Evolutionary conservation across 2,888 invertebrate species (phyloP), one percentile per base, ranked within the genome.

Genomic region (Conus canariensis): DNA sequence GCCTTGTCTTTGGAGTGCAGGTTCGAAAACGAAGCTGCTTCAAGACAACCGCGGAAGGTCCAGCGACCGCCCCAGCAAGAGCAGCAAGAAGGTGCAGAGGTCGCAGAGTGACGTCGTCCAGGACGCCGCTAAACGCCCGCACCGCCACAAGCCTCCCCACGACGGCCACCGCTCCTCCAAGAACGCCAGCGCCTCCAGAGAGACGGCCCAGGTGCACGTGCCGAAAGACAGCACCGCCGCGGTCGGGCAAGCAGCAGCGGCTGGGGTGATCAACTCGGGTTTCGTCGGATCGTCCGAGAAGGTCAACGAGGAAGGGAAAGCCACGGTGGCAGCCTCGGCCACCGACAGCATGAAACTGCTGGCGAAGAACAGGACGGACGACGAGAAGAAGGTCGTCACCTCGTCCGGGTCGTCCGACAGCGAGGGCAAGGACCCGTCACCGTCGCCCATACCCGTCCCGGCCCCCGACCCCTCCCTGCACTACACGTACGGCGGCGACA

Each of bases 321-420:
- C 56, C 30, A 25, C 67, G 70, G 83, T 80, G 45, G 45, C 80
- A 19, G 70, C 67, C 8, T 90, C 91, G 5, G 92, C 92, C n/a
- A 93, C 93, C 0, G 93, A 93, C 91, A 93, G 92, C 88, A 93
- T 93, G 92, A 93, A 93, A 82, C 82, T 93, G 45, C 92, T 92
- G 60, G 90, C 91, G 25, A 92, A 92, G 56, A 93, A 93, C 87
- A 92, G 91, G 89, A 93, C 93, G 58, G 93, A 93, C 77, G 93
- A 93, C 87, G 92, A 93, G 90, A 93, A 93, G 82, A 91, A 90
- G 16, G 85, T 80, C 4, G 90, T 89, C n/a, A 58, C 56, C n/a
- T 19, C 87, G n/a, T 58, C 67, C 45, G 45, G 8, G 4, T 85
- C 86, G 3, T n/a, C 70, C 3, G 74, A 58, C 25, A 67, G 59